Conservation (phyloP, 2,797 vertebrate genomes). For the Distichodus sexfasciatus region DNA sequence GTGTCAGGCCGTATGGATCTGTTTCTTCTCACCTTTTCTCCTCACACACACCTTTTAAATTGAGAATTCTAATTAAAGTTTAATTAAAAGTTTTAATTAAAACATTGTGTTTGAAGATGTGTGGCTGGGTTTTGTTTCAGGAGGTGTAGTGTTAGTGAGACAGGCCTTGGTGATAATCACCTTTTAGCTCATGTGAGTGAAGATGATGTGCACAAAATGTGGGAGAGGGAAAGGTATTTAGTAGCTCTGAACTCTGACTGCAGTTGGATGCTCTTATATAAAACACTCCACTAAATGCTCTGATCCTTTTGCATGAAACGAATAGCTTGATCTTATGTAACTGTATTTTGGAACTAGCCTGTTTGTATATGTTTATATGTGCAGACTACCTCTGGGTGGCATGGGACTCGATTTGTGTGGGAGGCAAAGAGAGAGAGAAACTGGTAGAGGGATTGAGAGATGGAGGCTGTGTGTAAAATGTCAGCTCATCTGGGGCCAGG, state of each 20-base stretch:
- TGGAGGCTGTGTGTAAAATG: not conserved
- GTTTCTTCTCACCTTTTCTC: not conserved
- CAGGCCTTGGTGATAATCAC: too few species aligned
- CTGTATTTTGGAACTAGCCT: not conserved
- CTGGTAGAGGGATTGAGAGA: not conserved
- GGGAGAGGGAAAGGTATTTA: too few species aligned
- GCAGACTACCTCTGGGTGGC: not conserved
- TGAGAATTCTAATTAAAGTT: not conserved
- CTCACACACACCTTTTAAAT: not conserved
- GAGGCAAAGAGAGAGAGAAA: not conserved
- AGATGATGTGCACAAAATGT: too few species aligned
- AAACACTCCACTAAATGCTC: not conserved
- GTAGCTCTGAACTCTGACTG: not conserved
- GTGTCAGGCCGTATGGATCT: too few species aligned
- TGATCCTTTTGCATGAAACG: not conserved
- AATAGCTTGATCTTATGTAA: not conserved
- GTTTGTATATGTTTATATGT: conserved; percentile 31
- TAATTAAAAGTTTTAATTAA: conserved; percentile 5
- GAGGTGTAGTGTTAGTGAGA: not conserved
- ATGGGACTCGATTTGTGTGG: not conserved
- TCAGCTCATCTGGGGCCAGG: too few species aligned
- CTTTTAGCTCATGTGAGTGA: too few species aligned
- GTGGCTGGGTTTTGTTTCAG: not conserved
- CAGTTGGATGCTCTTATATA: not conserved
- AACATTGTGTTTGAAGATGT: not conserved